Evolutionary conservation across 2,888 invertebrate genomes (phyloP).

Genomic region (Pristionchus arcanus): DNA sequence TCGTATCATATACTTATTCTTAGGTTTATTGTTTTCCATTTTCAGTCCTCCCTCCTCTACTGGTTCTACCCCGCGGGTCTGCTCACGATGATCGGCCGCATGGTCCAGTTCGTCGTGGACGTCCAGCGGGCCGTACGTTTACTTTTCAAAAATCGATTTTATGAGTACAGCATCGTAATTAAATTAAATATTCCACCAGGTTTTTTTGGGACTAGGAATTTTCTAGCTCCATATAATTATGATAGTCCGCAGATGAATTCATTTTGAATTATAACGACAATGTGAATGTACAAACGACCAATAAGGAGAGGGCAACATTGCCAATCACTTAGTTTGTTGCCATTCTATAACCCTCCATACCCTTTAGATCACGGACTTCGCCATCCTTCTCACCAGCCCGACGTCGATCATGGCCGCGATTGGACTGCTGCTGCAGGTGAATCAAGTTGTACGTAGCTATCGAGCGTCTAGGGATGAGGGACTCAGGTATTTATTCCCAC

Average conservation of each 20-base stretch:
- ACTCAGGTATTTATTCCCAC: too few species aligned
- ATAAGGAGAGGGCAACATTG: too few species aligned
- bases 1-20: not conserved
- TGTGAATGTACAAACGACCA: too few species aligned
- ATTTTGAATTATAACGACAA: too few species aligned
- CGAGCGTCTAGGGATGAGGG: too few species aligned
- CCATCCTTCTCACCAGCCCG: constrained; percentile 30
- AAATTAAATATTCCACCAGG: too few species aligned
- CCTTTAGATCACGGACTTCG: constrained; percentile 16
- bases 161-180: too few species aligned
- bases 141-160: not conserved
- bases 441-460: too few species aligned
- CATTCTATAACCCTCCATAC: not conserved
- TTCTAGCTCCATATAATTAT: too few species aligned
- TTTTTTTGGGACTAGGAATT: too few species aligned
- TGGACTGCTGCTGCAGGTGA: constrained; percentile 21
- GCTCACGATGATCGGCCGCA: constrained; percentile 33
- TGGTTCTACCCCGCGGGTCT: constrained; percentile 32
- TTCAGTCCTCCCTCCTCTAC: not conserved
- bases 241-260: too few species aligned
- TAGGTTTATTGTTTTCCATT: not conserved
- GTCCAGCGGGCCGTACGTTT: not conserved
- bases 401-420: constrained; percentile 46
- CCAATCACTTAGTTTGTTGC: too few species aligned
- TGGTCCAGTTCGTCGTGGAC: constrained; percentile 29